Conservation (phyloP, 2,113 vertebrate species). For the Prinia subflava region DNA sequence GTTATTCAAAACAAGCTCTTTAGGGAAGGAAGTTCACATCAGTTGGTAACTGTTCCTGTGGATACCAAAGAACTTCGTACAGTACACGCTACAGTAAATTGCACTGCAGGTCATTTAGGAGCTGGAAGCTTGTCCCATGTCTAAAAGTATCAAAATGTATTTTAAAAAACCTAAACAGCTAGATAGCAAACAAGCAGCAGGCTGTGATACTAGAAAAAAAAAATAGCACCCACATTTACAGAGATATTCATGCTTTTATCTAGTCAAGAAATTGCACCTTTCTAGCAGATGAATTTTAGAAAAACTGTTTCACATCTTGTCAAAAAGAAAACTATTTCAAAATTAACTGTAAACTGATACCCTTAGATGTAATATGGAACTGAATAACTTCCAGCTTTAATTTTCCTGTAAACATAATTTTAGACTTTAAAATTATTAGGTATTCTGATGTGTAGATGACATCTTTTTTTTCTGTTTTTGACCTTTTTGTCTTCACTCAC, state of each 20-base stretch:
- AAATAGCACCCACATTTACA: background rate
- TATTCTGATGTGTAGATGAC: background rate
- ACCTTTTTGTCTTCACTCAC: background rate
- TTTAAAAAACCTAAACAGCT: background rate
- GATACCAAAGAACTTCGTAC: constrained; percentile 64
- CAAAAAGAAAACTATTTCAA: background rate
- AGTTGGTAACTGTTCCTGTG: constrained; percentile 67
- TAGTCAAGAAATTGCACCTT: background rate
- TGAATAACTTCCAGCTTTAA: background rate
- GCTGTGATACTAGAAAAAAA: background rate
- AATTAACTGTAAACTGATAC: background rate
- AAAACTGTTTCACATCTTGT: background rate
- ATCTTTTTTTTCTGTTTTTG: background rate
- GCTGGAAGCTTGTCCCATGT: background rate
- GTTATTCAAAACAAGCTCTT: constrained; percentile 73
- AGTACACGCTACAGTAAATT: constrained; percentile 17
- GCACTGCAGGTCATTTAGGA: constrained; percentile 12
- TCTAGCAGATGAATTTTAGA: background rate
- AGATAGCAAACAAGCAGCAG: background rate
- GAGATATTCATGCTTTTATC: background rate
- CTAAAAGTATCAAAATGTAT: background rate
- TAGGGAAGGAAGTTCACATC: constrained; percentile 70
- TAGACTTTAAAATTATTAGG: background rate
- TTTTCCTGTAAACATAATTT: background rate
- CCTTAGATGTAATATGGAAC: background rate